Conservation (phyloP, 2,113 vertebrate species). For the Ptychochromis oligacanthus region DNA sequence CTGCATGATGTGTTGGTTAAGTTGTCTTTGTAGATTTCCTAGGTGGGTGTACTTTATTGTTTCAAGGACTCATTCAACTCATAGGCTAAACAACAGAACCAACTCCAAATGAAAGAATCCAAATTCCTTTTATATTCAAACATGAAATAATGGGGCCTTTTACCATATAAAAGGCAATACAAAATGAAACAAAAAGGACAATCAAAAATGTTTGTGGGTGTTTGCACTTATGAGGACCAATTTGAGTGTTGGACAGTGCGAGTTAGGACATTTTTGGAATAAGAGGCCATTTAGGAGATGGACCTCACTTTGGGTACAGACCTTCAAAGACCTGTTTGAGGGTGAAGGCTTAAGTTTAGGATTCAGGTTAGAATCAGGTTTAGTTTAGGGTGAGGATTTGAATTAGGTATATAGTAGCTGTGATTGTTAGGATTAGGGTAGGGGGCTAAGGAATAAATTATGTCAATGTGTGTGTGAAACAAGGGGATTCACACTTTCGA, state of each 20-base stretch:
- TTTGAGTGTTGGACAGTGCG: background rate
- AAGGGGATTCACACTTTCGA: no score
- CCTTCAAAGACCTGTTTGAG: background rate
- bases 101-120: background rate
- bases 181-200: background rate
- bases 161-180: background rate
- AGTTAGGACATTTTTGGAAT: background rate
- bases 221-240: background rate
- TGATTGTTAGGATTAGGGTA: no score
- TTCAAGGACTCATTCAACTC: background rate
- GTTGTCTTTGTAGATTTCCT: no score
- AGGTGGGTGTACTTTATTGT: background rate
- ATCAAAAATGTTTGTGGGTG: background rate
- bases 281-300: no score
- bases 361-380: background rate
- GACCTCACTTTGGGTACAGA: no score
- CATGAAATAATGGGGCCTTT: background rate
- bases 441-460: fast-evolving
- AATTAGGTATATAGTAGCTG: no score
- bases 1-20: background rate
- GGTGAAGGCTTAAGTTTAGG: background rate
- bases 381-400: background rate
- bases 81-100: background rate
- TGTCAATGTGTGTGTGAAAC: background rate
- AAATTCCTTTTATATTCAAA: background rate